Base-by-base conservation (phyloP, 1,140 invertebrate genomes). In the Arion vulgaris region DNA sequence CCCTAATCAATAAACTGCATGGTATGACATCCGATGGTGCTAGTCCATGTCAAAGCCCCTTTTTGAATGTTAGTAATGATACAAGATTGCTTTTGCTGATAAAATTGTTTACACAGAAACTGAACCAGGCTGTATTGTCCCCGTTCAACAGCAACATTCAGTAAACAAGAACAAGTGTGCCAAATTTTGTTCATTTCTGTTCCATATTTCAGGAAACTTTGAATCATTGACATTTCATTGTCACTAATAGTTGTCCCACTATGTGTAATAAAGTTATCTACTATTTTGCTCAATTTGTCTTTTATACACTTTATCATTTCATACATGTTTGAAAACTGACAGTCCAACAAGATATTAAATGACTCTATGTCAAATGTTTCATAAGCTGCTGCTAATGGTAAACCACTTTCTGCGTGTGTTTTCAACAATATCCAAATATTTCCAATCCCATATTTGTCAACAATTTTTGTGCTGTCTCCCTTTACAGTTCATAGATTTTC, bases 401-500 rank as follows among this genome's bases (percentile, higher is more conserved):
- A 32, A 32, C 7, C 11, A 32, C 62, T 28, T 15, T 7, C 9
- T 32, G 11, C 1, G n/a, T 66, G 28, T 7, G 2, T 4, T 32
- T 32, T 23, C 11, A 66, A 66, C 0, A 66, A 7, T 32, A 11
- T 28, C 7, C 28, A 66, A 66, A 32, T 34, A 32, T 66, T 32
- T 28, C 62, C 62, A 66, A 66, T 2, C 28, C 62, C 62, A 66
- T 4, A 32, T 66, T 32, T 66, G 5, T 66, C 62, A 66, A 28
- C 62, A 66, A 66, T 66, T 66, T 66, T 66, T 66, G 53, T 57
- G 53, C 62, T 32, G 11, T 32, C 19, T 66, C 62, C 62, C 62
- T 23, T 57, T 57, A 17, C n/a, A 66, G 28, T 66, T 32, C 5
- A 66, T 28, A 66, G 62, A 32, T 34, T 66, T 11, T 2, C 11